A percentile compares a stretch with the other conserved stretches of the same genome.
Evolutionary conservation across 2,888 invertebrate genomes (phyloP).

Genomic region (Stenotaenia linearis): DNA sequence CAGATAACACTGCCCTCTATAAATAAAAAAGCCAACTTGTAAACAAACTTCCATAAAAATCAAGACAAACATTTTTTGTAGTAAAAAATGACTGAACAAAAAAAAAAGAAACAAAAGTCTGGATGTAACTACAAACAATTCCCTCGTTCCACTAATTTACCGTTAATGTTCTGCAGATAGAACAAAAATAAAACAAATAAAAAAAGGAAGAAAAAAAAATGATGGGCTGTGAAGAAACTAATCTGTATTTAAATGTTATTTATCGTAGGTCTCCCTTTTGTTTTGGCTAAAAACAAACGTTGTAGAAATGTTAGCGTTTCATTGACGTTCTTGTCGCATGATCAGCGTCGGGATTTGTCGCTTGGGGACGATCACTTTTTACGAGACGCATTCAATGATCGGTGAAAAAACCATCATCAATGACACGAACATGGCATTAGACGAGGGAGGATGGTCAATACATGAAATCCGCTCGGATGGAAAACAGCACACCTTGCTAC

Average conservation of each 20-base stretch:
- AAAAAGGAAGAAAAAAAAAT: background rate
- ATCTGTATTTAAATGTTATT: background rate
- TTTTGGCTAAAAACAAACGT: background rate
- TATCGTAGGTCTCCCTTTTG: background rate
- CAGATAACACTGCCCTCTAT: background rate
- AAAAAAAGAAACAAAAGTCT: background rate
- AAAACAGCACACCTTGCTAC: constrained; percentile 26
- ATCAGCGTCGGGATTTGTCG: constrained; percentile 2
- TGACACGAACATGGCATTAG: constrained; percentile 16
- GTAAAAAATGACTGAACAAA: too few species aligned
- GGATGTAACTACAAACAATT: background rate
- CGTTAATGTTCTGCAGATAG: constrained; percentile 1
- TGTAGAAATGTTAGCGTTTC: background rate
- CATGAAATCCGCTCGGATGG: constrained; percentile 9
- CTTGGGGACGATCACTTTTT: constrained; percentile 11
- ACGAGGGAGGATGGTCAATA: constrained; percentile 24
- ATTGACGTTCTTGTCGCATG: background rate
- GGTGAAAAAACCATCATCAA: constrained; percentile 18
- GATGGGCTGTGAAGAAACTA: background rate
- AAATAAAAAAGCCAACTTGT: background rate
- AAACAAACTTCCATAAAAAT: too few species aligned
- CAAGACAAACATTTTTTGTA: too few species aligned
- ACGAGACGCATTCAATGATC: constrained; percentile 24
- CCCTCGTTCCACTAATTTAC: background rate
- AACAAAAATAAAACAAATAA: background rate